Evolutionary conservation across 2,113 vertebrate species (phyloP).

Genomic region (Naja naja): DNA sequence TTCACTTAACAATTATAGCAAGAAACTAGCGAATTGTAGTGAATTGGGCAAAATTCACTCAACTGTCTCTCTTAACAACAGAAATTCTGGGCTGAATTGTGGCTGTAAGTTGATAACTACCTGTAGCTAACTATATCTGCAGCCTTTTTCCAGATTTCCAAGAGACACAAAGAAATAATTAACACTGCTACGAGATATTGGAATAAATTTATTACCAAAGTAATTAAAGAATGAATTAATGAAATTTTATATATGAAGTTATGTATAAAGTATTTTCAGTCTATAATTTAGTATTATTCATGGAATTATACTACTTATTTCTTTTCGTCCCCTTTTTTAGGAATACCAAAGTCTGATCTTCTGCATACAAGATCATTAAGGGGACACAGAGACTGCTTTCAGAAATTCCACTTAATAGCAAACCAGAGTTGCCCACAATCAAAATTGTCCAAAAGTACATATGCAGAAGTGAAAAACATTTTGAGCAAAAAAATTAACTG

Average conservation of each 20-base stretch:
- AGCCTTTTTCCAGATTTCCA: neutral
- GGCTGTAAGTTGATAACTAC: neutral
- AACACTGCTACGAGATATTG: neutral
- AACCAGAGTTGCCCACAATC: slow-evolving; percentile 90
- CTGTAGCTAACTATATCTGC: neutral
- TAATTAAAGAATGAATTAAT: neutral
- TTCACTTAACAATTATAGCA: neutral
- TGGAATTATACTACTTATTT: neutral
- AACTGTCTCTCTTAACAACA: neutral
- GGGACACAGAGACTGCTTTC: slow-evolving; percentile 96
- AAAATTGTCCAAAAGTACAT: slow-evolving; percentile 86
- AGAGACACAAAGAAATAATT: neutral
- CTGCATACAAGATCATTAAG: slow-evolving; percentile 89
- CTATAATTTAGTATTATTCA: neutral
- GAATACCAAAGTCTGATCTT: slow-evolving; percentile 76
- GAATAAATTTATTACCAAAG: neutral
- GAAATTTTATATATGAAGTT: neutral
- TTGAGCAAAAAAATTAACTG: slow-evolving; percentile 92
- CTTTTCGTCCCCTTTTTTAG: slow-evolving; percentile 51
- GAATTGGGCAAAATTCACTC: neutral
- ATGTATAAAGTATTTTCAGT: neutral
- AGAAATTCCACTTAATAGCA: slow-evolving; percentile 96
- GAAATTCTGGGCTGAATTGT: neutral
- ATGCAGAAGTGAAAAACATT: slow-evolving; percentile 90
- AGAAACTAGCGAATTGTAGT: neutral